Percentiles rank a stretch among this genome's conserved stretches.
Evolutionary conservation across 2,113 vertebrate species (phyloP).

Genomic region (Colaptes auratus): DNA sequence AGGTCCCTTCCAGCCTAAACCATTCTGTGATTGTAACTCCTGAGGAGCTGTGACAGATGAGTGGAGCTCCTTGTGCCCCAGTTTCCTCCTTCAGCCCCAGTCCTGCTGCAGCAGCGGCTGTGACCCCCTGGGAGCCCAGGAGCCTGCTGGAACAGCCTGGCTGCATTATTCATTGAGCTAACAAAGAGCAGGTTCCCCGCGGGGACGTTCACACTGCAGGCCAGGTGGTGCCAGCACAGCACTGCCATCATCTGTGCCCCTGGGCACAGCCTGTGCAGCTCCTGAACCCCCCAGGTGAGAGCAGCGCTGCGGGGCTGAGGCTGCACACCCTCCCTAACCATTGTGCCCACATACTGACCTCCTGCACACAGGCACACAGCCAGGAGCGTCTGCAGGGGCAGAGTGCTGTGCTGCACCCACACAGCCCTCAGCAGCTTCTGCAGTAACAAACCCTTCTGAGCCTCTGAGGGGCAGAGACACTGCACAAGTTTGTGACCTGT

Average conservation of each 20-base stretch:
- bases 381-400: conserved; percentile 45
- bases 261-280: not conserved
- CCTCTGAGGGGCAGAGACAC: conserved; percentile 29
- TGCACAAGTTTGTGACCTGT: not conserved
- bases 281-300: conserved; percentile 19
- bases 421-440: conserved; percentile 28
- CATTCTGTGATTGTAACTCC: not conserved
- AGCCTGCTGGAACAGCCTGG: not conserved
- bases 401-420: not conserved
- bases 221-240: not conserved
- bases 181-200: not conserved
- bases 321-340: conserved; percentile 69
- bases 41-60: not conserved
- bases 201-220: not conserved
- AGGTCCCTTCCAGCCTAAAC: too few species aligned
- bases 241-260: not conserved
- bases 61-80: not conserved
- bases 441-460: conserved; percentile 28
- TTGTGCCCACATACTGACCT: conserved; percentile 73
- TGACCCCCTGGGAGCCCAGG: not conserved
- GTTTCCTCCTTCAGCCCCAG: not conserved
- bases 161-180: not conserved
- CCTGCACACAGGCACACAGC: not conserved
- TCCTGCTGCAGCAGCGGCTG: not conserved
- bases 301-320: conserved; percentile 21